phyloP scores from a whole-genome alignment of 23 tunicate genomes.

The Halocynthia roretzi region DNA sequence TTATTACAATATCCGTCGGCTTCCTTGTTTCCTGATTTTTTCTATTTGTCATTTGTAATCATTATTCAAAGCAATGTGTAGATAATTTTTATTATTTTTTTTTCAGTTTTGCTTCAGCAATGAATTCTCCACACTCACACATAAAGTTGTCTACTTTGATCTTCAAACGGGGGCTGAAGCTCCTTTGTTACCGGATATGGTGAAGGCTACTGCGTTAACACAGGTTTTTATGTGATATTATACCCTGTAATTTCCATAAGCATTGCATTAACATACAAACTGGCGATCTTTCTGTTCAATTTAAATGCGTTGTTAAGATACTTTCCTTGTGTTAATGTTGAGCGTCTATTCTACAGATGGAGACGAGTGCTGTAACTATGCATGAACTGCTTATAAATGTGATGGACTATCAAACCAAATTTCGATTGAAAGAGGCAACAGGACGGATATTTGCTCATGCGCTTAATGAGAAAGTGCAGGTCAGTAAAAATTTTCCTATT shows the following conservation, averaged over 20 bases:
- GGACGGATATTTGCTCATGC: slow-evolving; percentile 61
- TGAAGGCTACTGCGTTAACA: slow-evolving; percentile 46
- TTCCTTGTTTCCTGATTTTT: too few species aligned
- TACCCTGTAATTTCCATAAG: not conserved
- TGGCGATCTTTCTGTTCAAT: too few species aligned
- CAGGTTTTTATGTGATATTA: slow-evolving; percentile 5
- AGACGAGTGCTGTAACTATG: slow-evolving; percentile 41
- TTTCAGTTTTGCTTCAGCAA: slow-evolving; percentile 84
- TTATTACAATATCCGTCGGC: too few species aligned
- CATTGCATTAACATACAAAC: too few species aligned
- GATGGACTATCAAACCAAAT: slow-evolving; percentile 58
- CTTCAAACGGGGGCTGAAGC: slow-evolving; percentile 46
- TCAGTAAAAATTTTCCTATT: not conserved
- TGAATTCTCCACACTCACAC: slow-evolving; percentile 87
- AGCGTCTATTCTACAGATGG: slow-evolving; percentile 40
- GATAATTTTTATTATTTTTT: not conserved
- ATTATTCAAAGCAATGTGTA: not conserved
- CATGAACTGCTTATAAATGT: slow-evolving; percentile 53
- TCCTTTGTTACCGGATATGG: slow-evolving; percentile 67
- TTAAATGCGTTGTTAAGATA: too few species aligned
- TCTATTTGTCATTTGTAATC: too few species aligned
- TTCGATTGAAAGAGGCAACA: slow-evolving; percentile 63
- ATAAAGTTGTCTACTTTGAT: slow-evolving; percentile 75
- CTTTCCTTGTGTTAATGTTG: not conserved
- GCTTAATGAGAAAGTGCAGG: slow-evolving; percentile 55